Conservation (phyloP, 1,140 invertebrate genomes). For the Lepidurus arcticus region DNA sequence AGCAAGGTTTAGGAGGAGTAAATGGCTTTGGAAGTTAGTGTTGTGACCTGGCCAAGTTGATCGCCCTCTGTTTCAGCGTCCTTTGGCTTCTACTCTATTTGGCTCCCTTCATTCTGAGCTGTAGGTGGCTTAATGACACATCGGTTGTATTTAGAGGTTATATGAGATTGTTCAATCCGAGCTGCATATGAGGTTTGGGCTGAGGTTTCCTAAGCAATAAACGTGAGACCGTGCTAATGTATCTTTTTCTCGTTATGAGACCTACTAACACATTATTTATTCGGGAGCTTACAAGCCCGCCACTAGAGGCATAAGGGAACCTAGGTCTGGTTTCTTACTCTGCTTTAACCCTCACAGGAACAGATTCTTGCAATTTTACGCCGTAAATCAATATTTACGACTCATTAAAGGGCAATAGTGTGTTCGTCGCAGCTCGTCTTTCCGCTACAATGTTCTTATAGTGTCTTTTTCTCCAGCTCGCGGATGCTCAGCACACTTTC, state of each 20-base stretch:
- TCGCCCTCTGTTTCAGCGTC: neutral
- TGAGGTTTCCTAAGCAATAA: too few relatives aligned
- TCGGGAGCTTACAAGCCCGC: too few relatives aligned
- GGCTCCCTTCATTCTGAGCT: neutral
- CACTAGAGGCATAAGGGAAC: too few relatives aligned
- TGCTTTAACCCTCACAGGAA: neutral
- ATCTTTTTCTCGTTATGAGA: too few relatives aligned
- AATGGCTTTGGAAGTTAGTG: neutral
- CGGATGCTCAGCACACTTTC: neutral
- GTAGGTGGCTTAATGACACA: neutral
- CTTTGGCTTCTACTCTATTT: neutral
- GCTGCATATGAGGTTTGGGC: too few relatives aligned
- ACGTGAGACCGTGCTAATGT: too few relatives aligned
- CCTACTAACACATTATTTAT: too few relatives aligned
- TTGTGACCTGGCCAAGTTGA: conserved; percentile 8
- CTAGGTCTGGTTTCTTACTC: too few relatives aligned
- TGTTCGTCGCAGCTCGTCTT: neutral
- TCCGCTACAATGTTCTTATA: neutral
- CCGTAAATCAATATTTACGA: neutral
- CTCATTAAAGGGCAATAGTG: neutral
- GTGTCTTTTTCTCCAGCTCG: neutral
- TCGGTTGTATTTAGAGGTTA: neutral
- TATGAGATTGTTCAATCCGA: too few relatives aligned
- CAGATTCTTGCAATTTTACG: neutral
- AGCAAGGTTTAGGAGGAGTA: neutral